Conservation (phyloP, 2,888 invertebrate genomes). For the Napeogenes inachia region DNA sequence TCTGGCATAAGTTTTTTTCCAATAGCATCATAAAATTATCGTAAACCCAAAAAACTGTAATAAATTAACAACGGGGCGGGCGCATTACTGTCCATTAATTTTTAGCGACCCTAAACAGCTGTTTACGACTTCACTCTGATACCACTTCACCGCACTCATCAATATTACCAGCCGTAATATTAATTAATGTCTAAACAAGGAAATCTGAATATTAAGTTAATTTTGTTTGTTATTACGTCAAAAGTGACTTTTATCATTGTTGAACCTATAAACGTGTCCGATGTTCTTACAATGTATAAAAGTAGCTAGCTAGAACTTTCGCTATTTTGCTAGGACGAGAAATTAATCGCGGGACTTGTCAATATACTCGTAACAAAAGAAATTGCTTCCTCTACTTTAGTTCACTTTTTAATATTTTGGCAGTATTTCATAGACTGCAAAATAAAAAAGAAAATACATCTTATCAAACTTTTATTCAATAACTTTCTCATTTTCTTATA, state of each 20-base stretch:
- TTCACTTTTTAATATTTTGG: too few species aligned
- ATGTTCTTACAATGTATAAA: not conserved
- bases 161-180: slow-evolving; percentile 1
- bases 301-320: not conserved
- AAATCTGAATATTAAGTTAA: not conserved
- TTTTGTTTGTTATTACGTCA: too few species aligned
- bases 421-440: too few species aligned
- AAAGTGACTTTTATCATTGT: too few species aligned
- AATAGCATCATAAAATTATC: slow-evolving; percentile 30
- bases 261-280: too few species aligned
- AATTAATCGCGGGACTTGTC: too few species aligned
- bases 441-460: too few species aligned
- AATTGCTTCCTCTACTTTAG: too few species aligned
- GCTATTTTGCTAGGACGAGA: not conserved
- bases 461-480: too few species aligned
- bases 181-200: not conserved
- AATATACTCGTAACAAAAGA: too few species aligned
- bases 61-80: slow-evolving; percentile 33
- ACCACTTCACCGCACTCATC: slow-evolving; percentile 3
- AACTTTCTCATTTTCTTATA: too few species aligned
- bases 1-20: slow-evolving; percentile 17
- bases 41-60: slow-evolving; percentile 39
- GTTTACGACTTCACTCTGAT: slow-evolving; percentile 31
- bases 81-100: slow-evolving; percentile 39
- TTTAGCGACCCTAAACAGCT: slow-evolving; percentile 33